Conservation (phyloP, 2,113 vertebrate genomes). For the Coreoperca whiteheadi region DNA sequence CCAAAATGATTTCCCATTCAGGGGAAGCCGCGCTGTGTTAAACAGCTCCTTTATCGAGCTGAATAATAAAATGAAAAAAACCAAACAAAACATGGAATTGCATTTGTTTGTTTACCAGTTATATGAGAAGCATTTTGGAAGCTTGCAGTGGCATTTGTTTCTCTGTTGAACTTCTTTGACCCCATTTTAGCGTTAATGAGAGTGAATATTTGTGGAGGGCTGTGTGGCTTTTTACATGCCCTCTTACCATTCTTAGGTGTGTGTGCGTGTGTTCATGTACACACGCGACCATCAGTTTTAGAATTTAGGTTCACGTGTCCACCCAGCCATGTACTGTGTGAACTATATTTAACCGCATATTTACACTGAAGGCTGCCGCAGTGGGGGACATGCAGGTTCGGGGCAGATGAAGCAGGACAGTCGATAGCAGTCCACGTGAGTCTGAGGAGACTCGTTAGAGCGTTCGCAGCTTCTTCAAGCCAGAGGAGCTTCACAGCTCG, state of each 20-base stretch:
- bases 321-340: background rate
- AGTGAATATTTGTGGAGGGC: background rate
- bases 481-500: background rate
- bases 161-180: background rate
- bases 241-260: background rate
- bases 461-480: background rate
- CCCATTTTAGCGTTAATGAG: background rate
- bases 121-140: conserved; percentile 5
- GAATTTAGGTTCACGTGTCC: background rate
- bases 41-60: conserved; percentile 9
- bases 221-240: background rate
- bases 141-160: background rate
- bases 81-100: background rate
- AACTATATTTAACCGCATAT: conserved; percentile 18
- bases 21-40: background rate
- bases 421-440: conserved; percentile 18
- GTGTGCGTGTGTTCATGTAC: background rate
- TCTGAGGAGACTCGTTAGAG: conserved; percentile 49
- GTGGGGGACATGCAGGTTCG: conserved; percentile 45
- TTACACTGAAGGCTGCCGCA: conserved; percentile 7
- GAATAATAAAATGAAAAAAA: background rate
- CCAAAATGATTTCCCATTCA: background rate
- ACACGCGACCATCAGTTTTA: background rate
- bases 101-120: conserved; percentile 1
- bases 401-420: conserved; percentile 14